Conservation (phyloP, 2,888 invertebrate genomes). For the Ditylenchus weischeri region DNA sequence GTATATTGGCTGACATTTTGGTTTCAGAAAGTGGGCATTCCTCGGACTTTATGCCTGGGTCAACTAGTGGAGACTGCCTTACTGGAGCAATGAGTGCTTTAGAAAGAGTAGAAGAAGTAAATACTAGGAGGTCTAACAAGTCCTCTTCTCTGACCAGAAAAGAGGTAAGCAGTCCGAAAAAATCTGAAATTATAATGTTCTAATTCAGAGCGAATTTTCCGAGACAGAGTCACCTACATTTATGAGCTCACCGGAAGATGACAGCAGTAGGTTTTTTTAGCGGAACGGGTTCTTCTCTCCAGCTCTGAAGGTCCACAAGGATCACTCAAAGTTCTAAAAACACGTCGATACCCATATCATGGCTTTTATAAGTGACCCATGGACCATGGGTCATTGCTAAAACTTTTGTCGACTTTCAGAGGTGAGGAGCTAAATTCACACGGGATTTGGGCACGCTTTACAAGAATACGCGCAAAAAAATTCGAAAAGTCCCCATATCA, state of each 20-base stretch:
- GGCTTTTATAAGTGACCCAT: too few species aligned
- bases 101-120: neutral
- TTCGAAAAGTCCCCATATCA: too few species aligned
- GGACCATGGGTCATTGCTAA: too few species aligned
- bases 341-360: too few species aligned
- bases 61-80: neutral
- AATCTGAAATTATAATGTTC: too few species aligned
- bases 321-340: too few species aligned
- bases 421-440: too few species aligned
- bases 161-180: neutral
- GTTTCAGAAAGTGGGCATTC: neutral
- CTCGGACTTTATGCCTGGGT: neutral
- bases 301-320: neutral
- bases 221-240: constrained; percentile 40
- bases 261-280: constrained; percentile 46
- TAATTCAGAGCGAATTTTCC: neutral
- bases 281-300: too few species aligned
- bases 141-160: neutral
- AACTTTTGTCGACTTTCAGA: too few species aligned
- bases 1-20: neutral
- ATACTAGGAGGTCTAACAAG: neutral
- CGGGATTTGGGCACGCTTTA: too few species aligned
- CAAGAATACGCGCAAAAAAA: too few species aligned
- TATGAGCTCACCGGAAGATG: constrained; percentile 55
- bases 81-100: neutral